Evolutionary conservation across 2,888 invertebrate species (phyloP).

Genomic region (Lithophane leautieri): DNA sequence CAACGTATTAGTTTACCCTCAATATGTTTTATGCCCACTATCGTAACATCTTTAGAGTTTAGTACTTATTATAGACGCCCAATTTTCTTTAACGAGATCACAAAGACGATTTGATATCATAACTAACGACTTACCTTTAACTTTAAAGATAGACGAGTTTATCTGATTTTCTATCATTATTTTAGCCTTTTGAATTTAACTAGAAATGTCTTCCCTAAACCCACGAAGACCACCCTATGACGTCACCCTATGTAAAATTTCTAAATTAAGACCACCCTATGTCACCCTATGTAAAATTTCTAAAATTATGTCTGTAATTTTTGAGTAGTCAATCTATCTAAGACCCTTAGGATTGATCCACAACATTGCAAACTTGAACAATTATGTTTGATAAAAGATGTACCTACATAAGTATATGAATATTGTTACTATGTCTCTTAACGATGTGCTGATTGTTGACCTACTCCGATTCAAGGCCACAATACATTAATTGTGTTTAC

Average conservation of each 20-base stretch:
- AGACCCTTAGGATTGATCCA: not conserved
- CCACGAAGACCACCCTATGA: not conserved
- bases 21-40: conserved; percentile 35
- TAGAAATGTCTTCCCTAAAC: not conserved
- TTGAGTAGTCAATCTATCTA: too few relatives aligned
- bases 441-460: conserved; percentile 13
- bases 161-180: not conserved
- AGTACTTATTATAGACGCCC: conserved; percentile 10
- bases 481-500: conserved; percentile 7
- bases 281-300: too few relatives aligned
- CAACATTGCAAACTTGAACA: not conserved
- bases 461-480: conserved; percentile 15
- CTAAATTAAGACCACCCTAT: not conserved
- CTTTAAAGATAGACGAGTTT: not conserved
- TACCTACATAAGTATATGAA: too few relatives aligned
- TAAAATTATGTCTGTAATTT: too few relatives aligned
- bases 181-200: not conserved
- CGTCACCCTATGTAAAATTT: too few relatives aligned
- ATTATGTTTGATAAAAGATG: too few relatives aligned
- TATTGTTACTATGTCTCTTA: not conserved
- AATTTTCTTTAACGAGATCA: conserved; percentile 24
- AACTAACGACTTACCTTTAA: not conserved
- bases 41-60: conserved; percentile 28
- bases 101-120: conserved; percentile 1
- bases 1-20: conserved; percentile 57